Conservation (phyloP, 1,140 invertebrate genomes). For the Bombus soroeensis region DNA sequence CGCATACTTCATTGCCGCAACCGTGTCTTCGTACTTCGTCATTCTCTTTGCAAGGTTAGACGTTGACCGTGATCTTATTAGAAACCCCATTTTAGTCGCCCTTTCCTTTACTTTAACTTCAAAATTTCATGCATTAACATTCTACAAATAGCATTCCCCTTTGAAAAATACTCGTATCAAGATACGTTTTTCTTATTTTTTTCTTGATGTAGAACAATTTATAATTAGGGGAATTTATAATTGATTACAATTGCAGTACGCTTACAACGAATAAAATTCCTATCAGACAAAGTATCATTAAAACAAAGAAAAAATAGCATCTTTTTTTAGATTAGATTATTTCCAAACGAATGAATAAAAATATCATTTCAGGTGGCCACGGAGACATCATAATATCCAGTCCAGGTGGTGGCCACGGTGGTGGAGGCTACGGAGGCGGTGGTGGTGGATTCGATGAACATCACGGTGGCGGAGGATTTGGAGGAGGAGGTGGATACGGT, state of each 20-base stretch:
- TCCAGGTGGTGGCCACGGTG: constrained; percentile 11
- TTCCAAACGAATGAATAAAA: background rate
- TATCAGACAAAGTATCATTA: no score
- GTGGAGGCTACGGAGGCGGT: background rate
- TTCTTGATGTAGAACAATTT: no score
- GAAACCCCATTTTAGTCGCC: background rate
- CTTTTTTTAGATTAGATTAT: background rate
- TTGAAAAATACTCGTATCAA: no score
- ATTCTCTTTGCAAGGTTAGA: background rate
- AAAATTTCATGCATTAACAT: background rate
- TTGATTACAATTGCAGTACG: no score
- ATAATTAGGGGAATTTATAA: no score
- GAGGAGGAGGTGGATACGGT: background rate
- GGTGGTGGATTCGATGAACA: background rate
- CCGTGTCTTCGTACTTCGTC: background rate
- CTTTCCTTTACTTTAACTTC: background rate
- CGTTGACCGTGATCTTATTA: background rate
- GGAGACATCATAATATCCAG: constrained; percentile 34
- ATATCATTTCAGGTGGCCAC: constrained; percentile 16
- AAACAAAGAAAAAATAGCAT: no score
- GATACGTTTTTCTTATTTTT: no score
- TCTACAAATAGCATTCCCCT: no score
- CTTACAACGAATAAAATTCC: no score
- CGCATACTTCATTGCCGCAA: no score
- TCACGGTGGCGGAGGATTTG: background rate